phyloP scores from a whole-genome alignment of 2,888 invertebrate species.

The Ditula angustiorana region DNA sequence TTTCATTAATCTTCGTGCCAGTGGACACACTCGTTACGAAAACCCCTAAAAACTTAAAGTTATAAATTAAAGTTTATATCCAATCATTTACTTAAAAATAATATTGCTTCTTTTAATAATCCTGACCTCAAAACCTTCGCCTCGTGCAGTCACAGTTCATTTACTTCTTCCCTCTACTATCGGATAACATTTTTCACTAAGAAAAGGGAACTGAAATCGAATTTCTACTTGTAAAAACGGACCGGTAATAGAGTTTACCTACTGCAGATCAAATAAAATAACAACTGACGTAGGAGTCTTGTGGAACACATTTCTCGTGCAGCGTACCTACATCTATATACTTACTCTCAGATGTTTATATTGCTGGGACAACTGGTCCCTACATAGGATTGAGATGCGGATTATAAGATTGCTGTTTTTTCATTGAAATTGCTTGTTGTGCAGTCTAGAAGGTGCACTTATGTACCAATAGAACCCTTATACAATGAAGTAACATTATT shows the following conservation, averaged over 20 bases:
- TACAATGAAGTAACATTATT: too few species aligned
- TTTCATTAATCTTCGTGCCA: constrained; percentile 76
- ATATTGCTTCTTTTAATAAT: constrained; percentile 15
- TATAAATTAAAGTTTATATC: constrained; percentile 24
- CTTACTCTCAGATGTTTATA: constrained; percentile 32
- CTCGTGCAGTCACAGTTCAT: constrained; percentile 44
- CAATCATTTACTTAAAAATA: constrained; percentile 16
- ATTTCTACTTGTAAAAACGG: constrained; percentile 80
- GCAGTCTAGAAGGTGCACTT: too few species aligned
- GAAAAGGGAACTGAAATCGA: constrained; percentile 74
- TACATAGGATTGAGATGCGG: constrained; percentile 3
- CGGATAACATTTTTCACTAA: constrained; percentile 72
- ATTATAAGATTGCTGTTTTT: constrained; percentile 15
- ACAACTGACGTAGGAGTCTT: constrained; percentile 62
- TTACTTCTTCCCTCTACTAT: constrained; percentile 64
- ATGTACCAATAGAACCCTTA: too few species aligned
- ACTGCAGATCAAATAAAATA: constrained; percentile 78
- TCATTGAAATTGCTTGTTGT: neutral
- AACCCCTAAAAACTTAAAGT: constrained; percentile 11
- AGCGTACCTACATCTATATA: constrained; percentile 35
- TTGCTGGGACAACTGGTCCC: constrained; percentile 28
- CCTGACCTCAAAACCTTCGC: constrained; percentile 17
- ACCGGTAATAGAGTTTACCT: constrained; percentile 80
- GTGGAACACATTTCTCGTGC: constrained; percentile 57
- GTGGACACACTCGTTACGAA: constrained; percentile 54